These are phyloP conservation scores for Apis cerana DNA, from an alignment of 1,140 invertebrate genomes.

Conservation along the genomic window DNA sequence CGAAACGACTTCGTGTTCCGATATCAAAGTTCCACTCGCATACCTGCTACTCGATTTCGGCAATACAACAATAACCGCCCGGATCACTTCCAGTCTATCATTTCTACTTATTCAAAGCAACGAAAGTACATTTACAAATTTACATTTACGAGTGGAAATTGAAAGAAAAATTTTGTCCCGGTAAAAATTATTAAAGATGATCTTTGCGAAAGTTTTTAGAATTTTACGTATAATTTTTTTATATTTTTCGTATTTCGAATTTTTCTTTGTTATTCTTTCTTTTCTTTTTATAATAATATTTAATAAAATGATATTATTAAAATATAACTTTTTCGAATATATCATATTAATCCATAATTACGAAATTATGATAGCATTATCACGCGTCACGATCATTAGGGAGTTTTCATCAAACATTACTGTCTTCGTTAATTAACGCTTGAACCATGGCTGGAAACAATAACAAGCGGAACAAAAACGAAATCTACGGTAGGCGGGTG, in stretches of 20 bases:
- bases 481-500: not conserved
- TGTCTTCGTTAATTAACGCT: conserved; percentile 4
- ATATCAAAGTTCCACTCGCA: conserved; percentile 21
- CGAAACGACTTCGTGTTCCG: conserved; percentile 16
- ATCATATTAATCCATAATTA: not conserved
- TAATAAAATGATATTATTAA: not conserved
- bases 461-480: not conserved
- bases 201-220: too few relatives aligned
- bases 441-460: not conserved
- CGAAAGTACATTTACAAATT: not conserved
- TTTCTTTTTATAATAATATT: not conserved
- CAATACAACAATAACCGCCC: not conserved
- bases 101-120: not conserved
- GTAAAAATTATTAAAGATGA: too few relatives aligned
- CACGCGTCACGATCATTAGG: not conserved
- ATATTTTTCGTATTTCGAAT: too few relatives aligned
- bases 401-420: not conserved
- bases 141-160: too few relatives aligned
- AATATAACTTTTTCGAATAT: not conserved
- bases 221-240: too few relatives aligned
- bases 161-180: too few relatives aligned
- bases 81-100: not conserved
- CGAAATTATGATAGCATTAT: not conserved
- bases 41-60: not conserved
- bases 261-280: too few relatives aligned